phyloP scores from a whole-genome alignment of 2,888 invertebrate genomes.

The Ormyrus labotus region DNA sequence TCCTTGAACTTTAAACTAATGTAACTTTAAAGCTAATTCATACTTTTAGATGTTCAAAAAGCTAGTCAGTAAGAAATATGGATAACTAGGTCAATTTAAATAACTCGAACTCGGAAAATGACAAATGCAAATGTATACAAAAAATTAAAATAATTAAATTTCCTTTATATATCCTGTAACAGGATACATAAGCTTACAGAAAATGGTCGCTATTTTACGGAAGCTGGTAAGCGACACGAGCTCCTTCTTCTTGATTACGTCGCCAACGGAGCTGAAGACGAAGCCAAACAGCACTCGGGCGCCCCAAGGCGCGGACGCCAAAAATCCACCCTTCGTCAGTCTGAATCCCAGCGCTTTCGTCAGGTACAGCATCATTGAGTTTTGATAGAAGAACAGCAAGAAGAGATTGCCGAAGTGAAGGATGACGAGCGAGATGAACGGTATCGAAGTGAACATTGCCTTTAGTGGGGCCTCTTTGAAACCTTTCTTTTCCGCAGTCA shows the following conservation, averaged over 20 bases:
- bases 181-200: slow-evolving; percentile 64
- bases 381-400: slow-evolving; percentile 86
- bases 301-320: slow-evolving; percentile 84
- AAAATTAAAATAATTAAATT: neutral
- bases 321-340: slow-evolving; percentile 82
- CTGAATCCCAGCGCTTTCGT: slow-evolving; percentile 85
- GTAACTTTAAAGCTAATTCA: too few relatives aligned
- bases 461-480: slow-evolving; percentile 80
- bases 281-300: slow-evolving; percentile 83
- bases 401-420: slow-evolving; percentile 87
- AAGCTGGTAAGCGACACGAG: slow-evolving; percentile 74
- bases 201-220: slow-evolving; percentile 67
- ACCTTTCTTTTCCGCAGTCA: slow-evolving; percentile 60
- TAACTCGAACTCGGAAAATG: neutral
- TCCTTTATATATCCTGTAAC: slow-evolving; percentile 1
- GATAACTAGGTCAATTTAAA: neutral
- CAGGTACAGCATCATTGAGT: slow-evolving; percentile 86
- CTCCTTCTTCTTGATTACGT: slow-evolving; percentile 78
- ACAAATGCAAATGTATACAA: neutral
- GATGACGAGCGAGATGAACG: slow-evolving; percentile 82
- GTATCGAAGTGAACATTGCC: slow-evolving; percentile 80
- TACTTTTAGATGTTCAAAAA: too few relatives aligned
- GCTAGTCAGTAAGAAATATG: neutral
- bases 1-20: too few relatives aligned
- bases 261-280: slow-evolving; percentile 84